phyloP scores from a whole-genome alignment of 2,113 vertebrate species.

The Hyperoodon ampullatus region DNA sequence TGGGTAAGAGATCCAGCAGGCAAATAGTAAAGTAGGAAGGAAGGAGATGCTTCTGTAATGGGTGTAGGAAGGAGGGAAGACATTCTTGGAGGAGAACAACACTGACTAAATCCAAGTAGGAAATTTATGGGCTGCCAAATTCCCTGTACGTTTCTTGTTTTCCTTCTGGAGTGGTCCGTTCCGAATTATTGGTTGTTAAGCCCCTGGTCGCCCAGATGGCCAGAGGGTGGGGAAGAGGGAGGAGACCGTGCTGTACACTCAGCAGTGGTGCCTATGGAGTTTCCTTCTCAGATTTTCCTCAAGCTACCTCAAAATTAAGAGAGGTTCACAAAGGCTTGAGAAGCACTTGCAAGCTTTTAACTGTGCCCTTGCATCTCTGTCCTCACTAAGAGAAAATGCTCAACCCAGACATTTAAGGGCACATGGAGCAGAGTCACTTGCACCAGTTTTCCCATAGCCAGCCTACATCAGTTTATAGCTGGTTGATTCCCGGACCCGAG shows the following conservation, averaged over 20 bases:
- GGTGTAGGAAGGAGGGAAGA: background rate
- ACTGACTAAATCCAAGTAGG: slow-evolving; percentile 63
- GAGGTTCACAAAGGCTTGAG: background rate
- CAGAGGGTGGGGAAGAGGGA: too few species aligned
- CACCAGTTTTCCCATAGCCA: too few species aligned
- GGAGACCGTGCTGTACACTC: background rate
- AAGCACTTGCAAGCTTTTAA: background rate
- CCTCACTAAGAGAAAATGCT: background rate
- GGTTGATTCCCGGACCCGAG: too few species aligned
- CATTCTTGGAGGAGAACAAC: slow-evolving; percentile 57
- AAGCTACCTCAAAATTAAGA: background rate
- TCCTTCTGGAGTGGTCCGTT: background rate
- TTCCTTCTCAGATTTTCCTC: background rate
- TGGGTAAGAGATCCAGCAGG: background rate
- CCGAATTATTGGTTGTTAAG: background rate
- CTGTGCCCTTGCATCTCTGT: background rate
- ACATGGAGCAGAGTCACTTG: background rate
- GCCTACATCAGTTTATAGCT: background rate
- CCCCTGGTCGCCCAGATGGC: background rate
- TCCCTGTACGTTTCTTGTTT: background rate
- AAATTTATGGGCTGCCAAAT: background rate
- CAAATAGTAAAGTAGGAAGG: background rate
- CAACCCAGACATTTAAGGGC: background rate
- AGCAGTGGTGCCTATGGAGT: background rate
- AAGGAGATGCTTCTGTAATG: background rate